Evolutionary conservation across 2,113 vertebrate species (phyloP).

Genomic region (Crocuta crocuta): DNA sequence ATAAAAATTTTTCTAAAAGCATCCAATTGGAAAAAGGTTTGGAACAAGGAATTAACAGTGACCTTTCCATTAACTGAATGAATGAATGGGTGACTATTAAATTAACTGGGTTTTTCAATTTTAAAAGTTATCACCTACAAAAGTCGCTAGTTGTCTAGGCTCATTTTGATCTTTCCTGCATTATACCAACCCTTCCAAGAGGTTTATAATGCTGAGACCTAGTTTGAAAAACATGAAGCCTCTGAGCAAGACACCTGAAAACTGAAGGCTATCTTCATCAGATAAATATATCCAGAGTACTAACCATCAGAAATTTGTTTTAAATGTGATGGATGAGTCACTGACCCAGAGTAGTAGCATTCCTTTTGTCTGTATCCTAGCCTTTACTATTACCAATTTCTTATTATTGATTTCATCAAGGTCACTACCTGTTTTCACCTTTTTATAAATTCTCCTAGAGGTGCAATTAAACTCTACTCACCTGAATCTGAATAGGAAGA

Average conservation of each 20-base stretch:
- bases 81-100: background rate
- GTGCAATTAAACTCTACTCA: conserved; percentile 82
- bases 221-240: background rate
- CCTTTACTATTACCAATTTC: conserved; percentile 1
- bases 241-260: conserved; percentile 29
- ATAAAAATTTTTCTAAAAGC: conserved; percentile 50
- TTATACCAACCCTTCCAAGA: background rate
- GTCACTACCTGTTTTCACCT: conserved; percentile 45
- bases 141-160: background rate
- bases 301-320: conserved; percentile 50
- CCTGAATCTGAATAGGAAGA: conserved; percentile 96
- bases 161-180: conserved; percentile 11
- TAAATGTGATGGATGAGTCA: conserved; percentile 26
- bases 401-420: conserved; percentile 53
- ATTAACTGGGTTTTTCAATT: conserved; percentile 18
- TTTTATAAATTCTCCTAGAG: conserved; percentile 18
- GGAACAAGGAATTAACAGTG: conserved; percentile 32
- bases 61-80: conserved; percentile 54
- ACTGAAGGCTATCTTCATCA: conserved; percentile 50
- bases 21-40: conserved; percentile 16
- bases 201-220: background rate
- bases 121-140: conserved; percentile 29
- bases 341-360: background rate
- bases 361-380: conserved; percentile 36
- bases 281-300: background rate